Evolutionary conservation across 1,140 invertebrate genomes (phyloP).

Genomic region (Centruroides vittatus): DNA sequence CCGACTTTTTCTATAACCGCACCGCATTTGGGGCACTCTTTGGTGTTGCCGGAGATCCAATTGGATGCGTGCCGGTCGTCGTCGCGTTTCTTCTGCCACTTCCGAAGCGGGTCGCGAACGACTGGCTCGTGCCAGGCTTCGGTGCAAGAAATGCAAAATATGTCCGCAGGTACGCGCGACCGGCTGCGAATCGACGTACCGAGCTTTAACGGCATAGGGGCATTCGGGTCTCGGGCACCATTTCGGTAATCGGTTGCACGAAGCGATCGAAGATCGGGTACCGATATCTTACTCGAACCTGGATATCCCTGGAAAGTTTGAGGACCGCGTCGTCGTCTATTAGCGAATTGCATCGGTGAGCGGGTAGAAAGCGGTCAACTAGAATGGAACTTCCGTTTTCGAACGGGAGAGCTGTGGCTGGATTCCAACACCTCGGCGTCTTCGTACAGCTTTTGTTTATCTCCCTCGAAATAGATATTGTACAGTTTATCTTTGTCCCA

Average conservation of each 20-base stretch:
- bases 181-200: slow-evolving; percentile 78
- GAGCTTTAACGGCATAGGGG: slow-evolving; percentile 87
- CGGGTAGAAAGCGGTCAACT: slow-evolving; percentile 93
- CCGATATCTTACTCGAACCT: slow-evolving; percentile 92
- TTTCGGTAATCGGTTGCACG: slow-evolving; percentile 86
- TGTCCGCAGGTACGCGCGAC: slow-evolving; percentile 89
- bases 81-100: slow-evolving; percentile 81
- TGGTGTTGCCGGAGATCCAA: slow-evolving; percentile 98
- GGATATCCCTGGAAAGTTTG: slow-evolving; percentile 65
- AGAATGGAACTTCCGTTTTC: slow-evolving; percentile 29
- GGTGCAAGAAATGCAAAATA: slow-evolving; percentile 90
- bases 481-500: background rate
- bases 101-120: slow-evolving; percentile 47
- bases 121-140: slow-evolving; percentile 99
- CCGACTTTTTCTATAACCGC: slow-evolving; percentile 97
- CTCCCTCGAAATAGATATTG: background rate
- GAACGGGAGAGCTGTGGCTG: background rate
- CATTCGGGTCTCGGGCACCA: slow-evolving; percentile 98
- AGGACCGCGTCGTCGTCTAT: slow-evolving; percentile 95
- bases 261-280: slow-evolving; percentile 98
- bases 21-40: slow-evolving; percentile 94
- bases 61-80: slow-evolving; percentile 98
- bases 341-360: slow-evolving; percentile 76
- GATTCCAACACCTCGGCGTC: background rate
- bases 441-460: background rate